Conservation (phyloP, 1,140 invertebrate genomes). For the Nasonia giraulti region DNA sequence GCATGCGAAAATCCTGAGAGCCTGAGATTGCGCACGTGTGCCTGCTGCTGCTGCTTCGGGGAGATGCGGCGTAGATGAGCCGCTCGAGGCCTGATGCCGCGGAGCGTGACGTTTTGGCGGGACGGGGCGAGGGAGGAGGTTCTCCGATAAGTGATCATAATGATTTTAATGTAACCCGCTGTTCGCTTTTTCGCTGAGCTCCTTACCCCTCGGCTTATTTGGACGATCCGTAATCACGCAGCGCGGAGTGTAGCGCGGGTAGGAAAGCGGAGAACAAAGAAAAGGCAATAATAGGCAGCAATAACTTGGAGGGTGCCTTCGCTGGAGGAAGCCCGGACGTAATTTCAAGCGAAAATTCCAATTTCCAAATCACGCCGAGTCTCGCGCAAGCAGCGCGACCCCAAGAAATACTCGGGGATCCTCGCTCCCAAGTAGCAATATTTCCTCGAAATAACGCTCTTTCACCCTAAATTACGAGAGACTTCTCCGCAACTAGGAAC, state of each 20-base stretch:
- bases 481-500: conserved; percentile 26
- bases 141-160: not conserved
- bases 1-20: conserved; percentile 20
- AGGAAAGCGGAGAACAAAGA: not conserved
- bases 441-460: conserved; percentile 43
- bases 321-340: not conserved
- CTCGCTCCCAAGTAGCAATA: conserved; percentile 32
- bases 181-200: not conserved
- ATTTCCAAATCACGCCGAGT: conserved; percentile 39
- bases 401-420: conserved; percentile 37
- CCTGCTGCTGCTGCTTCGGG: not conserved
- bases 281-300: not conserved
- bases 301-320: not conserved
- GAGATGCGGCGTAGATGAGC: not conserved
- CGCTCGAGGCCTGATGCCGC: not conserved
- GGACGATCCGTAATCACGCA: not conserved
- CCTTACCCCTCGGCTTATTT: not conserved
- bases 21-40: conserved; percentile 19
- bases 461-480: conserved; percentile 48
- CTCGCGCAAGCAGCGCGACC: not conserved
- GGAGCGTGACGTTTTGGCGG: conserved; percentile 15
- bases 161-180: no score
- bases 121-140: not conserved
- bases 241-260: no score
- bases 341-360: conserved; percentile 31